Percentiles rank a stretch among this genome's conserved stretches.
These are phyloP conservation scores for Gopherus flavomarginatus DNA, from an alignment of 2,113 vertebrate species.

Conservation along the genomic window DNA sequence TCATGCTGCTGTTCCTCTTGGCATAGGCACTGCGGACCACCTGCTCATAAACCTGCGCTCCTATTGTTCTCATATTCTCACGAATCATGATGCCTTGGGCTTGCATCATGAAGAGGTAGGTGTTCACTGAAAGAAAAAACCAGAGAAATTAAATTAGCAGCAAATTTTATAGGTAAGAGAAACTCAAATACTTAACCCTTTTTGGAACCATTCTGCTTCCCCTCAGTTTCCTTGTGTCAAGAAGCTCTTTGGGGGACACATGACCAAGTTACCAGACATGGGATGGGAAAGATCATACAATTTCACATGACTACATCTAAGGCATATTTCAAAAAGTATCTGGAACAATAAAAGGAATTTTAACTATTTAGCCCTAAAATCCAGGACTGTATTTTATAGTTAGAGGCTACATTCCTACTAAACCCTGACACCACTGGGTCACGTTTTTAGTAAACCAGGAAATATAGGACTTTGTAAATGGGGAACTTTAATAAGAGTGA, in stretches of 20 bases:
- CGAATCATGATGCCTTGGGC: conserved; percentile 94
- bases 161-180: neutral
- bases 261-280: rapidly evolving
- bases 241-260: rapidly evolving
- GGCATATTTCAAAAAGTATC: rapidly evolving
- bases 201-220: neutral
- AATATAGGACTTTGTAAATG: neutral
- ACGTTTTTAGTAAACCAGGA: neutral
- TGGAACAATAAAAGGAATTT: rapidly evolving
- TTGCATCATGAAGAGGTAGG: conserved; percentile 99
- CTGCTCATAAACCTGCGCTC: conserved; percentile 95
- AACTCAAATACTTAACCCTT: neutral
- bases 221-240: neutral
- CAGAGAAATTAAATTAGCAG: neutral
- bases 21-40: conserved; percentile 93
- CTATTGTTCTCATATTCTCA: conserved; percentile 93
- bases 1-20: conserved; percentile 86
- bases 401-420: neutral
- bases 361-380: neutral
- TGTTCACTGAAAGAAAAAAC: conserved; percentile 87
- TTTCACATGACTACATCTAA: rapidly evolving
- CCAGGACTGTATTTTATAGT: neutral
- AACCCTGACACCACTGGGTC: neutral
- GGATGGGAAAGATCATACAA: neutral
- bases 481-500: neutral